A percentile compares a stretch with the other conserved stretches of the same genome.
Conservation (phyloP, 2,113 vertebrate species). For the Empidonax alnorum region DNA sequence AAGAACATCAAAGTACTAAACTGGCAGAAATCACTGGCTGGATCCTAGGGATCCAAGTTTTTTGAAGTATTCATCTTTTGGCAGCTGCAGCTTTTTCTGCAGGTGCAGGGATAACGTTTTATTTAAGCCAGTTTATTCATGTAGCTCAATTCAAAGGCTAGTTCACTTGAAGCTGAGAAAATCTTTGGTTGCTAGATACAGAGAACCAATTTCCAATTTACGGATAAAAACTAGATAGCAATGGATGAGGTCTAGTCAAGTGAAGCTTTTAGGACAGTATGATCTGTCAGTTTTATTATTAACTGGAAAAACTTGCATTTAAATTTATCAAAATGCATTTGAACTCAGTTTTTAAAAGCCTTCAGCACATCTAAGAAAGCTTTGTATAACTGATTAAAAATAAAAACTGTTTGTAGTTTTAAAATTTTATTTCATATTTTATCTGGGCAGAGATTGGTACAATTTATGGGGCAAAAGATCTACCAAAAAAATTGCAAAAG, state of each 20-base stretch:
- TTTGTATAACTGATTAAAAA: background rate
- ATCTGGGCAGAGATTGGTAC: background rate
- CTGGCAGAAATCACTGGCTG: slow-evolving; percentile 9
- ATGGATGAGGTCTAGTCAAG: background rate
- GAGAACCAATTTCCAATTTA: slow-evolving; percentile 46
- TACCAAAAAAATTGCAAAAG: background rate
- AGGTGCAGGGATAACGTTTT: slow-evolving; percentile 54
- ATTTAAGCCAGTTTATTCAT: slow-evolving; percentile 41
- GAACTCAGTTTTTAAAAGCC: background rate
- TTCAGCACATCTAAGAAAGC: background rate
- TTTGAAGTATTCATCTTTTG: slow-evolving; percentile 52
- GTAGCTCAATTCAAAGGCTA: slow-evolving; percentile 44
- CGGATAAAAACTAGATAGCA: background rate
- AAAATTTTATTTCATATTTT: background rate
- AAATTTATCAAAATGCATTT: slow-evolving; percentile 1
- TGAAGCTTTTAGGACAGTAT: background rate
- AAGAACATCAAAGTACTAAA: slow-evolving; percentile 44
- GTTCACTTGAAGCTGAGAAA: slow-evolving; percentile 42
- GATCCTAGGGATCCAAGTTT: slow-evolving; percentile 1
- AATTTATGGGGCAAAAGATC: background rate
- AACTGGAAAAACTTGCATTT: background rate
- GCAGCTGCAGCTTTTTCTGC: slow-evolving; percentile 61
- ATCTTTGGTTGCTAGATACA: slow-evolving; percentile 20
- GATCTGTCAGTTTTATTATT: background rate
- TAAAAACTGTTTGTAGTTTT: background rate